A percentile compares a stretch with the other conserved stretches of the same genome.
Evolutionary conservation across 2,797 vertebrate species (phyloP).

Genomic region (Diglossa cyanea): DNA sequence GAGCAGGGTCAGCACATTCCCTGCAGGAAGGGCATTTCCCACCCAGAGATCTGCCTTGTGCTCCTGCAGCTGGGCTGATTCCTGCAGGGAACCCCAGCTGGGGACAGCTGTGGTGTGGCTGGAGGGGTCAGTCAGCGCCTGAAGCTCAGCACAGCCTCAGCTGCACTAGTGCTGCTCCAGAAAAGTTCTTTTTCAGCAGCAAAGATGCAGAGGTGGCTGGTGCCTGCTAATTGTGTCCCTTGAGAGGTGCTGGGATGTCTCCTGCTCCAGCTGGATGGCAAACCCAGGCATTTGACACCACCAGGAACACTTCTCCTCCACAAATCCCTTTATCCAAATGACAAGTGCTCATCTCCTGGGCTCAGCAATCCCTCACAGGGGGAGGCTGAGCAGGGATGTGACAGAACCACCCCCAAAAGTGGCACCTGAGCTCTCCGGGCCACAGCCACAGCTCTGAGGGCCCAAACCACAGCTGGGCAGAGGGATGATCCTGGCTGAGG

Average conservation of each 20-base stretch:
- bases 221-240: neutral
- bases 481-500: neutral
- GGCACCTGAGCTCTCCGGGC: neutral
- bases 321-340: neutral
- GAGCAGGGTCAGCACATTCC: neutral
- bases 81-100: neutral
- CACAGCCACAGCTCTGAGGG: fast-evolving
- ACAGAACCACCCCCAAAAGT: neutral
- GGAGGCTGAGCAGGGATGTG: neutral
- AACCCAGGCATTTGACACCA: neutral
- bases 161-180: neutral
- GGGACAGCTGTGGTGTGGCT: neutral
- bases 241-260: neutral
- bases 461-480: neutral
- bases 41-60: neutral
- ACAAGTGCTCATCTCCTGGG: neutral
- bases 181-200: neutral
- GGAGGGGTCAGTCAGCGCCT: neutral
- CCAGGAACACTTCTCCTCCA: neutral
- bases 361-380: neutral
- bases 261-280: neutral
- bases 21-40: neutral
- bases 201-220: neutral
- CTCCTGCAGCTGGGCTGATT: neutral
- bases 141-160: neutral